Base-by-base conservation (phyloP, 2,797 vertebrate genomes). In the Buceros bicornis region DNA sequence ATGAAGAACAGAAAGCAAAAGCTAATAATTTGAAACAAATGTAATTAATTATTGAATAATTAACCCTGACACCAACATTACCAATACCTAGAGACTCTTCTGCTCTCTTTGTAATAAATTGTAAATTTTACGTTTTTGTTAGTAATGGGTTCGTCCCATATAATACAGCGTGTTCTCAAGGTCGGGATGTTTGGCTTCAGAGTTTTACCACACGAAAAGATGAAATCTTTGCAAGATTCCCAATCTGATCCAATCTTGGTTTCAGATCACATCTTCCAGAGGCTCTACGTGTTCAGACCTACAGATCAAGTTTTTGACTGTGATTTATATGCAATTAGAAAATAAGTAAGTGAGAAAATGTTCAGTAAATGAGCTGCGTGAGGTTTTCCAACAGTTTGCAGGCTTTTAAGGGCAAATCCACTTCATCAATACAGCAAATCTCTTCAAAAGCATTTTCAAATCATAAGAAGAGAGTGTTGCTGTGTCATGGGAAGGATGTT, bases 401-500 rank as follows among this genome's bases (percentile, higher is more conserved):
- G 48, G 48, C 11, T 90, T 89, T 93, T 76, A 89, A 93, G 53
- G 33, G 64, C 28, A 93, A 82, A 94, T 58, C 15, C 22, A 64
- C 51, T 95, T 77, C 43, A 74, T 37, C 16, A 3, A 40, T 40
- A 50, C 0, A 66, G 16, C 22, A 91, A 74, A 73, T 71, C 1
- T 90, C 79, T 73, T 51, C 20, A 66, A 93, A 92, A 74, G 8
- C 2, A 17, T 37, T 84, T 81, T 40, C 22, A 72, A 95, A 89
- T 21, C 28, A 21, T 65, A 71, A 84, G 29, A 3, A 73, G 17
- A 29, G 25, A 35, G 8, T 14, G 48, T 77, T 84, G 51, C 62
- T 88, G 42, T 78, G 57, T 76, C 82, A 67, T 6, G 19, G 78
- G 58, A 93, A 94, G 66, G 94, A 89, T 73, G 60, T 78, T 64